phyloP scores from a whole-genome alignment of 2,113 vertebrate genomes.

The Pelodiscus sinensis region DNA sequence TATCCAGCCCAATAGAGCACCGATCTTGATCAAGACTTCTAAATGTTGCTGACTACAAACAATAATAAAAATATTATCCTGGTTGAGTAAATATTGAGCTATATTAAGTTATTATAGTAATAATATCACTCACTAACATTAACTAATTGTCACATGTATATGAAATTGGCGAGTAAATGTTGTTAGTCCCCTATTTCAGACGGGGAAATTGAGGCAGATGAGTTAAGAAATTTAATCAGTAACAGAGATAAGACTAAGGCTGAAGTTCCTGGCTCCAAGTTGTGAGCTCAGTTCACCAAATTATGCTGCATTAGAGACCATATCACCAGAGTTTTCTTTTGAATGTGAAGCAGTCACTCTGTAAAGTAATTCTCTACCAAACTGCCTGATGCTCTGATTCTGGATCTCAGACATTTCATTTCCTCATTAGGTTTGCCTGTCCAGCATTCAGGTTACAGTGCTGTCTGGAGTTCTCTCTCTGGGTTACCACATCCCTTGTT shows the following conservation, averaged over 20 bases:
- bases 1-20: neutral
- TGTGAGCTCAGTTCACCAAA: neutral
- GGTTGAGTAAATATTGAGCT: neutral
- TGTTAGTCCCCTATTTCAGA: neutral
- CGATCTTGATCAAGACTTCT: neutral
- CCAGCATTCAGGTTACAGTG: neutral
- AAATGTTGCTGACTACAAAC: neutral
- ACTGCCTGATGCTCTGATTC: neutral
- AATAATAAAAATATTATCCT: neutral
- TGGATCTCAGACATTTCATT: neutral
- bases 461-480: neutral
- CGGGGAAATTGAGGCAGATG: neutral
- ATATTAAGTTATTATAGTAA: neutral
- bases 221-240: neutral
- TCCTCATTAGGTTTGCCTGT: neutral
- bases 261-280: neutral
- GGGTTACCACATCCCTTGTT: accelerated
- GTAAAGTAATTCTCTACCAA: neutral
- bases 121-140: neutral
- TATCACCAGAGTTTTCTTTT: neutral
- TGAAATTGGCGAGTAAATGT: neutral
- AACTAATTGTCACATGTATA: neutral
- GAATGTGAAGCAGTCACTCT: neutral
- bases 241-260: neutral
- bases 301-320: neutral